phyloP scores from a whole-genome alignment of 2,797 vertebrate genomes.

The Danionella dracula region DNA sequence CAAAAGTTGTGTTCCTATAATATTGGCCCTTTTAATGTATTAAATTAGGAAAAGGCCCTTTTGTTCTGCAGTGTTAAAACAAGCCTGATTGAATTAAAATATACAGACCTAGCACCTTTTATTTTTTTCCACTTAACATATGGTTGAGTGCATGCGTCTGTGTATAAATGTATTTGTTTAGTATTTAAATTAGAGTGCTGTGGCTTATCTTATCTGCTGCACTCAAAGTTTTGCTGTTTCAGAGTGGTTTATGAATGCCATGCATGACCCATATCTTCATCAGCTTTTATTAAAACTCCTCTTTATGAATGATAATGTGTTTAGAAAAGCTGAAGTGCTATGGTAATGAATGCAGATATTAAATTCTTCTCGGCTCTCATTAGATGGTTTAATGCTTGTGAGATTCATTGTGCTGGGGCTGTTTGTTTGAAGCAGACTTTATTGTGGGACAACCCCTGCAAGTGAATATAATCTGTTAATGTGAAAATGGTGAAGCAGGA shows the following conservation, averaged over 20 bases:
- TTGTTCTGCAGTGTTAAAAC: neutral
- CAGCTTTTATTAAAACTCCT: neutral
- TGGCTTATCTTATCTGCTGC: neutral
- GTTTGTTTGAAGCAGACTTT: neutral
- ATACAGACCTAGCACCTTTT: neutral
- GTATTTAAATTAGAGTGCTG: constrained; percentile 4
- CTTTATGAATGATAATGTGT: constrained; percentile 20
- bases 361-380: constrained; percentile 13
- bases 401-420: neutral
- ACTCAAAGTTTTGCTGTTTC: neutral
- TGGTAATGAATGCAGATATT: constrained; percentile 18
- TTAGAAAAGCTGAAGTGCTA: constrained; percentile 7
- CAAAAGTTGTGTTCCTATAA: too few relatives aligned
- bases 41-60: too few relatives aligned
- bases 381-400: neutral
- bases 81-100: neutral
- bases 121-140: neutral
- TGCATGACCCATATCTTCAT: neutral
- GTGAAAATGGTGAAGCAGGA: neutral
- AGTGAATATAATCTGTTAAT: constrained; percentile 10
- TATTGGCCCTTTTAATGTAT: too few relatives aligned
- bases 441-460: constrained; percentile 21
- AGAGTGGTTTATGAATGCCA: neutral
- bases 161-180: constrained; percentile 1
- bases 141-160: neutral